Base-by-base conservation (phyloP, 2,113 vertebrate genomes). In the Centropus bengalensis region DNA sequence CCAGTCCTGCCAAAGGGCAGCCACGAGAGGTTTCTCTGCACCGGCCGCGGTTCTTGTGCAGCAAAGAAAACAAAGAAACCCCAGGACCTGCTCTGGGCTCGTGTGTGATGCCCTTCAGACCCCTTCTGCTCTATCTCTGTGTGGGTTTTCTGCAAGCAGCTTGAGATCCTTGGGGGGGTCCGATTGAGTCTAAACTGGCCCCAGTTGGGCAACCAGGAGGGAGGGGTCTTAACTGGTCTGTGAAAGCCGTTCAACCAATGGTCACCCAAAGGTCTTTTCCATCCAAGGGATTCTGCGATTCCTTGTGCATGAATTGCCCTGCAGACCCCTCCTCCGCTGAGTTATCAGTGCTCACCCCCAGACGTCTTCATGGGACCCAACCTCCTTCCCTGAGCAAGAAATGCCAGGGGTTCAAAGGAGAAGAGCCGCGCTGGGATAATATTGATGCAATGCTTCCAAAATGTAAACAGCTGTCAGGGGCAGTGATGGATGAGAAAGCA, bases 71-170 rank as follows among this genome's bases (percentile, higher is more conserved):
- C 23, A 58, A 19, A 71, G 32, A 20, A 67, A 36, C 15, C 32
- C 20, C 1, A 0, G 16, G 54, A 71, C 27, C 14, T 8, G 47
- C 26, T 45, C 3, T 22, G 47, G 52, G 5, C 7, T 51, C 54
- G 5, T 1, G 23, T 26, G 40, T 0, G 3, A 60, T 1, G 6
- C 2, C 56, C 45, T 0, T 13, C 54, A 24, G 18, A 16, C 2
- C n/a, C 38, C 30, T 73, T 15, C 78, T 10, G 42, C 40, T 60
- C 13, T 10, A 0, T 32, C 33, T 18, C 28, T 16, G 8, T 5
- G 44, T 23, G 24, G 3, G 20, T 28, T 14, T 27, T 21, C 68
- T 20, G 20, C 21, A 16, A 68, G 77, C 38, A 42, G 58, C 58
- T 45, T 47, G 67, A 52, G 2, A 52, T 10, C 56, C 54, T 28